A percentile compares a stretch with the other conserved stretches of the same genome.
Conservation (phyloP, 1,140 invertebrate genomes). For the Drosophila kurseongensis region DNA sequence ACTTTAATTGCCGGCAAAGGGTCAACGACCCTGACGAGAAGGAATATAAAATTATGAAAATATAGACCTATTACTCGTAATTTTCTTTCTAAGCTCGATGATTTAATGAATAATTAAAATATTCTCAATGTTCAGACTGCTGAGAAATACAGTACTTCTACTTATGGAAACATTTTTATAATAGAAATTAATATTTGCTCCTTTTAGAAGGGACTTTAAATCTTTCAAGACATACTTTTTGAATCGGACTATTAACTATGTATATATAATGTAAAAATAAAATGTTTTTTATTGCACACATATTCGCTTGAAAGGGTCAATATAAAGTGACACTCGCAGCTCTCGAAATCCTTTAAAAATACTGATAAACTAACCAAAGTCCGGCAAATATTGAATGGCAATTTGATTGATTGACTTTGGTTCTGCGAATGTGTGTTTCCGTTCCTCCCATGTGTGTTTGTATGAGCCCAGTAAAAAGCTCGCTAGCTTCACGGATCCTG, state of each 20-base stretch:
- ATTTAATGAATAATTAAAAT: neutral
- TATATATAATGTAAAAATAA: too few species aligned
- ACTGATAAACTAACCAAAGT: slow-evolving; percentile 41
- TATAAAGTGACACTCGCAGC: slow-evolving; percentile 23
- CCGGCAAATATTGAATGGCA: slow-evolving; percentile 49
- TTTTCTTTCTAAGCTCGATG: too few species aligned
- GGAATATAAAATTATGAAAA: slow-evolving; percentile 1
- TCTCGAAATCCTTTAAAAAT: slow-evolving; percentile 20
- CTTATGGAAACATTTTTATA: too few species aligned
- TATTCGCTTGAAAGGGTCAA: neutral
- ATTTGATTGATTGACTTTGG: slow-evolving; percentile 67
- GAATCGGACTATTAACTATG: too few species aligned
- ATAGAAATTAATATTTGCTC: too few species aligned
- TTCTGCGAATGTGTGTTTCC: slow-evolving; percentile 1
- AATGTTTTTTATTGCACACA: too few species aligned
- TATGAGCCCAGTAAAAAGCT: slow-evolving; percentile 1
- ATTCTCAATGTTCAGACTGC: too few species aligned
- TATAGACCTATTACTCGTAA: neutral
- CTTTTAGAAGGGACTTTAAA: too few species aligned
- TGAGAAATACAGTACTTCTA: too few species aligned
- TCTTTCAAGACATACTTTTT: too few species aligned
- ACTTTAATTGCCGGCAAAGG: slow-evolving; percentile 53
- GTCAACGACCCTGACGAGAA: slow-evolving; percentile 1
- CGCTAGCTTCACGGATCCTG: slow-evolving; percentile 15
- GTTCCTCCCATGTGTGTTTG: slow-evolving; percentile 17